Conservation (phyloP, 2,797 vertebrate species). For the Liparis tanakae region DNA sequence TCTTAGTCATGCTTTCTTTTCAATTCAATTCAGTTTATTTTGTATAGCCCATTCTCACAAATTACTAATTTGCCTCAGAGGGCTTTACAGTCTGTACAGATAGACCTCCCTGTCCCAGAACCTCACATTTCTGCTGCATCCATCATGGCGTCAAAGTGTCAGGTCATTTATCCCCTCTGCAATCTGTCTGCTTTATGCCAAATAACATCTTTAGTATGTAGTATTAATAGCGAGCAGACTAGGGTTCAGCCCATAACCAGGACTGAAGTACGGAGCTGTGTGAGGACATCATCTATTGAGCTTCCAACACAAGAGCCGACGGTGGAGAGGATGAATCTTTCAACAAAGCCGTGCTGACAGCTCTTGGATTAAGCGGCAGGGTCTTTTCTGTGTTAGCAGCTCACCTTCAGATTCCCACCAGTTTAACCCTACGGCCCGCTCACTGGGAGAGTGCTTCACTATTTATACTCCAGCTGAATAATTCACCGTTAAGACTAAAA, state of each 20-base stretch:
- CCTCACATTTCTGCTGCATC: not conserved
- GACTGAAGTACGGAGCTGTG: not conserved
- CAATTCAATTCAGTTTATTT: no score
- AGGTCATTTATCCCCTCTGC: not conserved
- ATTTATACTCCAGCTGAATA: slow-evolving; percentile 46
- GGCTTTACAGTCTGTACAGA: no score
- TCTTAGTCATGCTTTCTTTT: not conserved
- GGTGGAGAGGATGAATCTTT: slow-evolving; percentile 23
- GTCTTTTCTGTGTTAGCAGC: not conserved
- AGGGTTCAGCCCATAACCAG: not conserved
- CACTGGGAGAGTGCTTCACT: slow-evolving; percentile 20
- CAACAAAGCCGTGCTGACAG: slow-evolving; percentile 41
- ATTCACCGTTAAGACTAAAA: slow-evolving; percentile 38
- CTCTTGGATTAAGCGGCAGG: slow-evolving; percentile 22
- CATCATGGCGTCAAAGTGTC: not conserved
- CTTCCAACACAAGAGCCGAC: slow-evolving; percentile 7
- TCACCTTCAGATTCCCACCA: slow-evolving; percentile 24
- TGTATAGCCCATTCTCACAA: no score
- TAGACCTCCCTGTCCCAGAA: no score
- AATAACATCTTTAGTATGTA: not conserved
- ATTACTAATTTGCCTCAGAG: no score
- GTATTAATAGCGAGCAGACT: no score
- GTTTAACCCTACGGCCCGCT: slow-evolving; percentile 43
- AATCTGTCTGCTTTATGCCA: not conserved
- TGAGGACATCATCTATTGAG: no score